Evolutionary conservation across 2,797 vertebrate genomes (phyloP).

Genomic region (Sebastes nivosus): DNA sequence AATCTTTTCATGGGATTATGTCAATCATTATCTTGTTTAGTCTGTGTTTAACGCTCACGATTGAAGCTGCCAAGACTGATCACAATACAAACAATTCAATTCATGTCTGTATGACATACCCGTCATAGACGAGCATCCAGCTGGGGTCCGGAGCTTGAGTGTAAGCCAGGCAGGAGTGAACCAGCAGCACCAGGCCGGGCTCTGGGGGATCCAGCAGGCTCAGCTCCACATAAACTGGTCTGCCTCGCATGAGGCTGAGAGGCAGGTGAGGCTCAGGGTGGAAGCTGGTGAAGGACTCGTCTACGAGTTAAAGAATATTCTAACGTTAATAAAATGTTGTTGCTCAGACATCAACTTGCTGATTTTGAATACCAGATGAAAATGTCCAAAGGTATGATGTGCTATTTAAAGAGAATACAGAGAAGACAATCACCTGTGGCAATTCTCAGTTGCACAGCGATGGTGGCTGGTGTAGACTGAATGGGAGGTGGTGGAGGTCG

Average conservation of each 20-base stretch:
- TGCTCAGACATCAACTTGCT: background rate
- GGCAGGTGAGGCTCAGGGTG: slow-evolving; percentile 61
- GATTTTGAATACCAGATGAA: background rate
- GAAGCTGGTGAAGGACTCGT: slow-evolving; percentile 61
- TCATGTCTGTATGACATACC: slow-evolving; percentile 43
- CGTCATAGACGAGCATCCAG: slow-evolving; percentile 59
- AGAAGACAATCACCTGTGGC: slow-evolving; percentile 47
- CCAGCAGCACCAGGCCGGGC: slow-evolving; percentile 54
- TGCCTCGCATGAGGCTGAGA: slow-evolving; percentile 37
- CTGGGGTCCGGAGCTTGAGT: slow-evolving; percentile 30
- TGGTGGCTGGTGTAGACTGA: slow-evolving; percentile 1
- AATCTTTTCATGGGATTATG: too few relatives aligned
- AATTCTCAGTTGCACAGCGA: slow-evolving; percentile 55
- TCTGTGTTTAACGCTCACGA: background rate
- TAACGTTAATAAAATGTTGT: too few relatives aligned
- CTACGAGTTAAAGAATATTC: background rate
- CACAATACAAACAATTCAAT: background rate
- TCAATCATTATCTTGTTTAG: too few relatives aligned
- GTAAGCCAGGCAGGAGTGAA: slow-evolving; percentile 72
- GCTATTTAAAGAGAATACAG: background rate
- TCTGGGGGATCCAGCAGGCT: slow-evolving; percentile 47
- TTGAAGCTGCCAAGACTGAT: background rate
- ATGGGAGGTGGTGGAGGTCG: background rate
- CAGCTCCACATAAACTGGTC: slow-evolving; percentile 60
- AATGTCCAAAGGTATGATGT: background rate